Evolutionary conservation across 1,140 invertebrate species (phyloP).

Genomic region (Pantala flavescens): DNA sequence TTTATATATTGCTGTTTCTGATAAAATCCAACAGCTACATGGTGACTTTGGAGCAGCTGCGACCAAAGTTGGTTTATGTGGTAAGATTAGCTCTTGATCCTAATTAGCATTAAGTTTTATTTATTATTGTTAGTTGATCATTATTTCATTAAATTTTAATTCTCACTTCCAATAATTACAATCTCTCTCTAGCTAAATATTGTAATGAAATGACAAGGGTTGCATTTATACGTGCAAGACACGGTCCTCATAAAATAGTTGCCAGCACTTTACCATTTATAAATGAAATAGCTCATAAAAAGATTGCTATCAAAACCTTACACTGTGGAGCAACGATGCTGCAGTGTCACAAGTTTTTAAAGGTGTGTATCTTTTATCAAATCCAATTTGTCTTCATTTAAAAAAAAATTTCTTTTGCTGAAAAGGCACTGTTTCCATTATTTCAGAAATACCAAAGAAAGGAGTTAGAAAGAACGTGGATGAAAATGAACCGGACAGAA

Average conservation of each 20-base stretch:
- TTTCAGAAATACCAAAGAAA: constrained; percentile 36
- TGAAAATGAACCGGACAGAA: constrained; percentile 40
- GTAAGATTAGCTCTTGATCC: constrained; percentile 27
- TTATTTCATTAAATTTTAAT: no score
- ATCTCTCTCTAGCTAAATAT: constrained; percentile 50
- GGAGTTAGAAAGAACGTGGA: constrained; percentile 43
- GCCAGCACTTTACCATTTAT: constrained; percentile 54
- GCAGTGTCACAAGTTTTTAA: constrained; percentile 62
- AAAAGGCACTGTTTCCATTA: no score
- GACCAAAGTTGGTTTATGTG: constrained; percentile 50
- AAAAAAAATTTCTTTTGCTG: no score
- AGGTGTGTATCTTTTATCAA: constrained; percentile 29
- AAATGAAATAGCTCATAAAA: constrained; percentile 46
- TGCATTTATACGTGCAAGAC: constrained; percentile 54
- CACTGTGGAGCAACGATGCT: constrained; percentile 66
- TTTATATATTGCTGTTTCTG: constrained; percentile 45
- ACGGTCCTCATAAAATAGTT: constrained; percentile 60
- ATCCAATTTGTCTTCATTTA: constrained; percentile 39
- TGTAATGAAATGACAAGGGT: constrained; percentile 62
- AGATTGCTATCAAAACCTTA: constrained; percentile 49
- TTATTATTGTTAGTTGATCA: no score
- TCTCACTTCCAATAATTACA: no score
- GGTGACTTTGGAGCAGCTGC: constrained; percentile 60
- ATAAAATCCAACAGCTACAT: constrained; percentile 54
- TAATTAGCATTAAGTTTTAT: neutral